Conservation (phyloP, 92 coral and sea anemone genomes). For the Galaxea fascicularis region DNA sequence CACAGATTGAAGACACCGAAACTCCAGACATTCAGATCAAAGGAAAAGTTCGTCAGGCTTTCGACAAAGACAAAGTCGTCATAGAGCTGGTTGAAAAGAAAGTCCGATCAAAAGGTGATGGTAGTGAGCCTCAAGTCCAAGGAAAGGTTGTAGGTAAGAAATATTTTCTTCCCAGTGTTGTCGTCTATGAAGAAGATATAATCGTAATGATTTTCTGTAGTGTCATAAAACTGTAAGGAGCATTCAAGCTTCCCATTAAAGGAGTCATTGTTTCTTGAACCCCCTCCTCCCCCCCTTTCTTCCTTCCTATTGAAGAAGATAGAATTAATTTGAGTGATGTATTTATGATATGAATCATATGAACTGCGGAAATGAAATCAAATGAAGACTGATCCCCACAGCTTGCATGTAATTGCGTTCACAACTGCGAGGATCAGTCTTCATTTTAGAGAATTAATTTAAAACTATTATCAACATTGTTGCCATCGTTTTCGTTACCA, state of each 20-base stretch:
- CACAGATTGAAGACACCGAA: conserved; percentile 75
- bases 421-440: too few species aligned
- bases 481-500: too few species aligned
- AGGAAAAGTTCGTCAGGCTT: conserved; percentile 80
- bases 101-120: conserved; percentile 6
- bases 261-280: background rate
- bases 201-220: background rate
- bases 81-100: conserved; percentile 50
- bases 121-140: background rate
- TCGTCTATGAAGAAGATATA: too few species aligned
- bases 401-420: too few species aligned
- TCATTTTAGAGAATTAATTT: too few species aligned
- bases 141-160: conserved; percentile 69
- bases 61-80: conserved; percentile 89
- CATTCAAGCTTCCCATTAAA: background rate
- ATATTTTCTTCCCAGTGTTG: background rate
- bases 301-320: too few species aligned
- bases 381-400: too few species aligned
- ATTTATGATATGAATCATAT: too few species aligned
- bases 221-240: background rate
- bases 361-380: too few species aligned
- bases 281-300: background rate
- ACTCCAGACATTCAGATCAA: conserved; percentile 85
- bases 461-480: too few species aligned
- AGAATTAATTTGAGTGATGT: too few species aligned